phyloP scores from a whole-genome alignment of 2,113 vertebrate genomes.

The Corapipo altera region DNA sequence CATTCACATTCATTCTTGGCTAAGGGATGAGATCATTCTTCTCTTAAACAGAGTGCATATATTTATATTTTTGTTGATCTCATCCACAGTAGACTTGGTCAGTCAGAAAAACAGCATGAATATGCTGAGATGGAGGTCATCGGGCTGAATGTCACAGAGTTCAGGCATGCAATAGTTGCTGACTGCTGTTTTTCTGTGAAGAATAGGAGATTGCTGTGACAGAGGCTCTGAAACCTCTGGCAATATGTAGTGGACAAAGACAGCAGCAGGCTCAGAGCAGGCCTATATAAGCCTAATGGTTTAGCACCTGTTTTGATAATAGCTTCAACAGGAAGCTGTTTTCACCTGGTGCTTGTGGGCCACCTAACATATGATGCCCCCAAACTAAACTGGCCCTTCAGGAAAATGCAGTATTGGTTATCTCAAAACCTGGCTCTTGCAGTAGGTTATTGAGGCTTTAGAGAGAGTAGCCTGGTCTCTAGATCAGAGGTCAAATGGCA shows the following conservation, averaged over 20 bases:
- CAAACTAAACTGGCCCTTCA: neutral
- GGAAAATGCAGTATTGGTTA: neutral
- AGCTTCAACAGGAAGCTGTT: neutral
- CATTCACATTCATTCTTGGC: neutral
- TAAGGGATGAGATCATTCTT: neutral
- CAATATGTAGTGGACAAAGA: neutral
- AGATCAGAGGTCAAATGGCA: neutral
- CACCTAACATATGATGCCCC: neutral
- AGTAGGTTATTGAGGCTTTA: neutral
- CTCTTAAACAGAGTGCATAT: neutral
- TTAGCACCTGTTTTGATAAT: neutral
- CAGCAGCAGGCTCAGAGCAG: neutral
- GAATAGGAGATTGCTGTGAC: neutral
- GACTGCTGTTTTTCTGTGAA: neutral
- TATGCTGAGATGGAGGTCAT: conserved; percentile 16
- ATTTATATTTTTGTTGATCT: conserved; percentile 34
- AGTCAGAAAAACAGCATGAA: neutral
- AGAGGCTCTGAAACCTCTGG: conserved; percentile 33
- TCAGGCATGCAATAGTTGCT: neutral
- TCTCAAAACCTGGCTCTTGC: neutral
- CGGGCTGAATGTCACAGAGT: neutral
- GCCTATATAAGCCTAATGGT: neutral
- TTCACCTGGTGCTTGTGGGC: neutral
- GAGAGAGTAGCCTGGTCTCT: neutral
- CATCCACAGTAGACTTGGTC: neutral